Conservation (phyloP, 2,113 vertebrate genomes). For the Amphiprion percula region DNA sequence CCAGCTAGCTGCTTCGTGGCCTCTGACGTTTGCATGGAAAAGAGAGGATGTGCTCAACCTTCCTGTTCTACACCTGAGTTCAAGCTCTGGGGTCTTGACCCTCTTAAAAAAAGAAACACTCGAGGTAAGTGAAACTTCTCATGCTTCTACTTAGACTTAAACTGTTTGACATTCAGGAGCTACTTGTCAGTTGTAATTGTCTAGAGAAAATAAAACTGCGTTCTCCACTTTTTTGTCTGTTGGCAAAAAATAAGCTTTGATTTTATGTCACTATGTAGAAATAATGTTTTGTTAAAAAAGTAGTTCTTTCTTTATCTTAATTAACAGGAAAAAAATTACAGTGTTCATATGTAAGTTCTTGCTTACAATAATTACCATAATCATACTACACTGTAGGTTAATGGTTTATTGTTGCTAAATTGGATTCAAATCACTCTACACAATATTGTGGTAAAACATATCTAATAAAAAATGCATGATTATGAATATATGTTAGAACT, state of each 20-base stretch:
- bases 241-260: neutral
- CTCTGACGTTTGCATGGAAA: constrained; percentile 69
- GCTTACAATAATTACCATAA: neutral
- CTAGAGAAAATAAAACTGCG: neutral
- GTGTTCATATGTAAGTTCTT: neutral
- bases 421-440: neutral
- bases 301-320: neutral
- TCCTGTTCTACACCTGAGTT: constrained; percentile 47
- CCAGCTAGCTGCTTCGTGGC: constrained; percentile 49
- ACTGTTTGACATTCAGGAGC: neutral
- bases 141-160: constrained; percentile 33
- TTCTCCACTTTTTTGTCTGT: neutral
- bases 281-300: neutral
- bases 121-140: constrained; percentile 69
- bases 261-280: neutral
- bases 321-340: neutral
- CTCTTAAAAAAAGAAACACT: constrained; percentile 33
- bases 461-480: neutral
- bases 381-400: neutral
- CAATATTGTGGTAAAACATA: neutral
- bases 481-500: neutral
- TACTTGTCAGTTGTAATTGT: neutral
- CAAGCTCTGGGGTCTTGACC: constrained; percentile 74
- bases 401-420: neutral
- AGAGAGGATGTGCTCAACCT: constrained; percentile 49